phyloP scores from a whole-genome alignment of 2,797 vertebrate genomes.

The Phaenicophaeus curvirostris region DNA sequence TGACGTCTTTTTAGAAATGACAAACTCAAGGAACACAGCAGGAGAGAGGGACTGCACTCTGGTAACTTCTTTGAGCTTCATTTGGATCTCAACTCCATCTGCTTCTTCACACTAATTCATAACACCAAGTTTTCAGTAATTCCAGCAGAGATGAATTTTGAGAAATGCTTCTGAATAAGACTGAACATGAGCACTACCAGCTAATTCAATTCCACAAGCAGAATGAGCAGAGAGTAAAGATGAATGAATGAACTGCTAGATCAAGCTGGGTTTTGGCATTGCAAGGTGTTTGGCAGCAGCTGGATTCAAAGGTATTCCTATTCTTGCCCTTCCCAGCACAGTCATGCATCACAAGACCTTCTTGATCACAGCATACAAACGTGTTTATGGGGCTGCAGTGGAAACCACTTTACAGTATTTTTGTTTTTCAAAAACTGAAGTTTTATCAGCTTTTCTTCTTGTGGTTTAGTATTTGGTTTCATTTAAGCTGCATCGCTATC shows the following conservation, averaged over 20 bases:
- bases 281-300: neutral
- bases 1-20: neutral
- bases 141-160: neutral
- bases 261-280: neutral
- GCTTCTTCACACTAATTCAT: neutral
- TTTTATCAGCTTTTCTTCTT: neutral
- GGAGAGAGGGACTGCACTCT: neutral
- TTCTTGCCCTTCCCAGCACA: neutral
- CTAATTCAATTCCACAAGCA: neutral
- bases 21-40: neutral
- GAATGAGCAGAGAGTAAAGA: neutral
- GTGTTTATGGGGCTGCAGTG: neutral
- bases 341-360: neutral
- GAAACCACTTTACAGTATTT: neutral
- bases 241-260: neutral
- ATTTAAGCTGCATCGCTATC: neutral
- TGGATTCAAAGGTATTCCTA: neutral
- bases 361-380: neutral
- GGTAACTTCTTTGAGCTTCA: neutral
- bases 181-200: neutral
- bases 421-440: neutral
- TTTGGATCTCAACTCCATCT: neutral
- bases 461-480: neutral
- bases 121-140: neutral
- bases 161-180: neutral